Conservation (phyloP, 1,140 invertebrate genomes). For the Sinonovacula constricta region DNA sequence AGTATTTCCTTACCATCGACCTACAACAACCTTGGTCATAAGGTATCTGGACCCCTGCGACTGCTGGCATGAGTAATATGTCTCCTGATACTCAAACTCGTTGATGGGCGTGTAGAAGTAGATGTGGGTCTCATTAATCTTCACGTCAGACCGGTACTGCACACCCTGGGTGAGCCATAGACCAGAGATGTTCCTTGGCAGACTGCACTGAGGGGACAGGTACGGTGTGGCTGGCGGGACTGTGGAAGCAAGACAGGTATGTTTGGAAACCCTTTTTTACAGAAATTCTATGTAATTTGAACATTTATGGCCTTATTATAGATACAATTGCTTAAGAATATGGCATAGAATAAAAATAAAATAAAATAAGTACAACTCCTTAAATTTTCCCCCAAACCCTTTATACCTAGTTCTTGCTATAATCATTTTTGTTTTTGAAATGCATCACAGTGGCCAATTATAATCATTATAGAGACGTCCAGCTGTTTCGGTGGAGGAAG, state of each 20-base stretch:
- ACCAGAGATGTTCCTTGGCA: slow-evolving; percentile 96
- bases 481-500: too few species aligned
- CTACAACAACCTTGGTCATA: slow-evolving; percentile 96
- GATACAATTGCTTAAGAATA: too few species aligned
- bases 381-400: too few species aligned
- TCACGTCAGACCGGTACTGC: slow-evolving; percentile 88
- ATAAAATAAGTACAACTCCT: too few species aligned
- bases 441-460: too few species aligned
- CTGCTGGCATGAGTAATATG: slow-evolving; percentile 95
- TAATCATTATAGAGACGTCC: too few species aligned
- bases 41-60: slow-evolving; percentile 92
- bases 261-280: too few species aligned
- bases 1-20: slow-evolving; percentile 96
- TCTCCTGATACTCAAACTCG: slow-evolving; percentile 84
- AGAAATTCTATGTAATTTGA: too few species aligned
- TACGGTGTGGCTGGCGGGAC: slow-evolving; percentile 64
- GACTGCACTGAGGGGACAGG: slow-evolving; percentile 92
- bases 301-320: too few species aligned
- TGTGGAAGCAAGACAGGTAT: slow-evolving; percentile 49
- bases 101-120: slow-evolving; percentile 95
- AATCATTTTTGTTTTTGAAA: too few species aligned
- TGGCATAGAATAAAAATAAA: too few species aligned
- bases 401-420: too few species aligned
- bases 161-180: slow-evolving; percentile 96
- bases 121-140: slow-evolving; percentile 97